A percentile compares a stretch with the other conserved stretches of the same genome.
These are phyloP conservation scores for Acanthurus tractus DNA, from an alignment of 2,797 vertebrate species.

Conservation along the genomic window DNA sequence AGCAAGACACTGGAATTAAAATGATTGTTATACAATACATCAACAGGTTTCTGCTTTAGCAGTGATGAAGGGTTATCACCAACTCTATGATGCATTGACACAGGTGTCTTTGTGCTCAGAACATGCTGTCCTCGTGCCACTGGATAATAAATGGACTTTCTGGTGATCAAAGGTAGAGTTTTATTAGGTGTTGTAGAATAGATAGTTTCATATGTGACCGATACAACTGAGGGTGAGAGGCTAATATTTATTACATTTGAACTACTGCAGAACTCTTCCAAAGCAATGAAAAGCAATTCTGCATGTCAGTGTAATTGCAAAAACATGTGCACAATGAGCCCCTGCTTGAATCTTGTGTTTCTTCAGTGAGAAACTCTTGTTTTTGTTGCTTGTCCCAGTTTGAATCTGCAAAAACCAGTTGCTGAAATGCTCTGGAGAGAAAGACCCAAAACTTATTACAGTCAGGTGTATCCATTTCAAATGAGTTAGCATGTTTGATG, in stretches of 20 bases:
- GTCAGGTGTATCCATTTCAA: neutral
- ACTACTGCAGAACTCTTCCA: neutral
- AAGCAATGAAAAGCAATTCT: neutral
- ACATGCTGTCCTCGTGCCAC: neutral
- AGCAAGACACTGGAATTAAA: neutral
- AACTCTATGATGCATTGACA: too few relatives aligned
- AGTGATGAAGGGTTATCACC: neutral
- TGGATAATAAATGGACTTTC: neutral
- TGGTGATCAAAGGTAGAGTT: constrained; percentile 43
- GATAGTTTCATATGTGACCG: neutral
- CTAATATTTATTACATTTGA: constrained; percentile 18
- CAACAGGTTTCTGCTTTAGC: neutral
- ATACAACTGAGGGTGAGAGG: neutral
- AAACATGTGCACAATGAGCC: neutral
- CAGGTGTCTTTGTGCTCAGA: neutral
- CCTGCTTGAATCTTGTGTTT: neutral
- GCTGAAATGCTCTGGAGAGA: too few relatives aligned
- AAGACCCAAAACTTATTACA: neutral
- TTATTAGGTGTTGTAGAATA: constrained; percentile 26
- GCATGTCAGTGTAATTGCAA: neutral
- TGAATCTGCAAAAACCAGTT: neutral
- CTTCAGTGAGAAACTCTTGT: neutral
- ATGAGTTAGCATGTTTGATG: neutral
- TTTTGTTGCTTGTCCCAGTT: neutral
- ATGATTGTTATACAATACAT: neutral